A percentile compares a stretch with the other conserved stretches of the same genome.
These are phyloP conservation scores for Oryzias sinensis DNA, from an alignment of 2,797 vertebrate genomes.

Conservation along the genomic window DNA sequence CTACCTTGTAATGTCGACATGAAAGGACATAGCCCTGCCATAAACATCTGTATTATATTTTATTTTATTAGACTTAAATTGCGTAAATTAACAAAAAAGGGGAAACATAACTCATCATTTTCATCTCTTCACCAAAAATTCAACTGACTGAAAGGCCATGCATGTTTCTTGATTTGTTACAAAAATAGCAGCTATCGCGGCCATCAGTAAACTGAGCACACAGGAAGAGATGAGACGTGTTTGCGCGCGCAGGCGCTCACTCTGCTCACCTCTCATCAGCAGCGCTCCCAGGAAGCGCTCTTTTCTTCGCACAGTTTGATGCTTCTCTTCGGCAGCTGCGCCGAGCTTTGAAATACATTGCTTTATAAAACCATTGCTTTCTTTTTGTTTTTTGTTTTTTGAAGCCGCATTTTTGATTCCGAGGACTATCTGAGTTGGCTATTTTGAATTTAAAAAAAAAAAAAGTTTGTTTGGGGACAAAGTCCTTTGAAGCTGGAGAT, in stretches of 20 bases:
- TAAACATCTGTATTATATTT: too few species aligned
- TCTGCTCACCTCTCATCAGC: conserved; percentile 34
- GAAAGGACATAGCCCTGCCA: too few species aligned
- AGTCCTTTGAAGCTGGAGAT: conserved; percentile 35
- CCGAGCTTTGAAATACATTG: background rate
- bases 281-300: conserved; percentile 56
- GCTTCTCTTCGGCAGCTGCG: conserved; percentile 33
- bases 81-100: too few species aligned
- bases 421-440: background rate
- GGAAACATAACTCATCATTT: background rate
- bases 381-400: background rate
- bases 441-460: background rate
- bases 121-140: background rate
- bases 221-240: conserved; percentile 29
- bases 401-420: too few species aligned
- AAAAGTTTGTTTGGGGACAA: background rate
- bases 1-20: too few species aligned
- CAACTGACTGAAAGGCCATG: background rate
- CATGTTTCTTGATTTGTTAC: background rate
- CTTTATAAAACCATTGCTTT: background rate
- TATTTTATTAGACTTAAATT: too few species aligned
- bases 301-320: conserved; percentile 5
- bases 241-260: conserved; percentile 2
- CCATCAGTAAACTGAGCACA: conserved; percentile 1
- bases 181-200: background rate